A percentile compares a stretch with the other conserved stretches of the same genome.
phyloP scores from a whole-genome alignment of 2,888 invertebrate species.

The Drosophila conformis region DNA sequence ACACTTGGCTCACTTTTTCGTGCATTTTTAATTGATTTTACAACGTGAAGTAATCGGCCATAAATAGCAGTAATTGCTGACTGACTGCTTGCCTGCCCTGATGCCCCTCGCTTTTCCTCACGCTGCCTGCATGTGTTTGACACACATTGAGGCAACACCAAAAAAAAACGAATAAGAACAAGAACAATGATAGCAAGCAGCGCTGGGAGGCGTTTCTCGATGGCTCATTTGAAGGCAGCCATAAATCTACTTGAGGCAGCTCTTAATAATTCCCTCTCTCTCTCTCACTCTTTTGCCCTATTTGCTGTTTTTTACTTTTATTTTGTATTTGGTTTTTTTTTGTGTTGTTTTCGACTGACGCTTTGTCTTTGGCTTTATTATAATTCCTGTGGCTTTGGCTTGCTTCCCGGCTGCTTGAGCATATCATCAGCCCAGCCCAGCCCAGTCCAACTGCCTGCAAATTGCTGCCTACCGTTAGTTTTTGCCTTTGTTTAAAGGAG shows the following conservation, averaged over 20 bases:
- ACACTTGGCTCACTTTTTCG: conserved; percentile 54
- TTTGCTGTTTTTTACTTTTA: conserved; percentile 30
- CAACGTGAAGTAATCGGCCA: conserved; percentile 79
- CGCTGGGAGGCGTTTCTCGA: conserved; percentile 23
- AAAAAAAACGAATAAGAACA: conserved; percentile 33
- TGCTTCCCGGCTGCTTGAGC: conserved; percentile 28
- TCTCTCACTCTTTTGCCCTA: conserved; percentile 13
- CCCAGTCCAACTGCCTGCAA: conserved; percentile 26
- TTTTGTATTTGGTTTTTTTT: conserved; percentile 10
- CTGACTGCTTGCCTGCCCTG: conserved; percentile 34
- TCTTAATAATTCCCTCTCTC: conserved; percentile 62
- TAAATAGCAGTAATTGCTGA: conserved; percentile 77
- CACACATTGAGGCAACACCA: conserved; percentile 60
- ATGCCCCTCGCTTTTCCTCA: not conserved
- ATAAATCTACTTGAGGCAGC: conserved; percentile 78
- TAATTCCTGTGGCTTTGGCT: conserved; percentile 47
- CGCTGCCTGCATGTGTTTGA: conserved; percentile 67
- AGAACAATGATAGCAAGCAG: conserved; percentile 38
- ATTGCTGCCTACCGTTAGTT: conserved; percentile 54
- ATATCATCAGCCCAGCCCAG: conserved; percentile 21
- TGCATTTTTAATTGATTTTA: conserved; percentile 78
- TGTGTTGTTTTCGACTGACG: conserved; percentile 35
- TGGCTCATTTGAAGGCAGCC: conserved; percentile 64
- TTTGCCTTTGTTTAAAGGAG: conserved; percentile 29
- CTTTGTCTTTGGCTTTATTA: conserved; percentile 52